Percentiles rank a stretch among this genome's conserved stretches.
These are phyloP conservation scores for Diorhabda elongata DNA, from an alignment of 1,140 invertebrate species.

Conservation along the genomic window DNA sequence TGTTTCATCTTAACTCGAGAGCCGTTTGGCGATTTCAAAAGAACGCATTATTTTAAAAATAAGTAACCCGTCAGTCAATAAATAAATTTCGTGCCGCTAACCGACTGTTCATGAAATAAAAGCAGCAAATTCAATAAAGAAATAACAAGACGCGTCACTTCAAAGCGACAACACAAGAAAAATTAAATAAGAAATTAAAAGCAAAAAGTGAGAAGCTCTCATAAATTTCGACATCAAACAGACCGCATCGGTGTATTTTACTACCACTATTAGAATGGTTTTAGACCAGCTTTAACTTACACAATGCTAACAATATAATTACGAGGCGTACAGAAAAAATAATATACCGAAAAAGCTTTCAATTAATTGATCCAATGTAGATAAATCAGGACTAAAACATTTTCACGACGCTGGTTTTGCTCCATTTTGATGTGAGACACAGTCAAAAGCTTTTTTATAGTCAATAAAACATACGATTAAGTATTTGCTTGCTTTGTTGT, in stretches of 20 bases:
- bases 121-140: not conserved
- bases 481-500: no score
- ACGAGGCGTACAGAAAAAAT: no score
- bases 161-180: not conserved
- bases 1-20: no score
- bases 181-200: constrained; percentile 1
- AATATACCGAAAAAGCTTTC: no score
- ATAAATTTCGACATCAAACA: not conserved
- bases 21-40: no score
- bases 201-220: not conserved
- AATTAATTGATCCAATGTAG: no score
- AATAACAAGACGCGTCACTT: not conserved
- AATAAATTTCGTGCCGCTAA: not conserved
- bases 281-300: not conserved
- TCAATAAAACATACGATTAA: no score
- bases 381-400: no score
- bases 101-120: not conserved
- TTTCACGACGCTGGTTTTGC: no score
- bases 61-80: not conserved
- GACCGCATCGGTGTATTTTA: not conserved
- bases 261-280: not conserved
- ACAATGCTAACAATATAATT: no score
- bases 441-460: no score
- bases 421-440: no score
- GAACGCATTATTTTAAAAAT: not conserved